phyloP scores from a whole-genome alignment of 2,113 vertebrate genomes.

The Lophochroa leadbeateri region DNA sequence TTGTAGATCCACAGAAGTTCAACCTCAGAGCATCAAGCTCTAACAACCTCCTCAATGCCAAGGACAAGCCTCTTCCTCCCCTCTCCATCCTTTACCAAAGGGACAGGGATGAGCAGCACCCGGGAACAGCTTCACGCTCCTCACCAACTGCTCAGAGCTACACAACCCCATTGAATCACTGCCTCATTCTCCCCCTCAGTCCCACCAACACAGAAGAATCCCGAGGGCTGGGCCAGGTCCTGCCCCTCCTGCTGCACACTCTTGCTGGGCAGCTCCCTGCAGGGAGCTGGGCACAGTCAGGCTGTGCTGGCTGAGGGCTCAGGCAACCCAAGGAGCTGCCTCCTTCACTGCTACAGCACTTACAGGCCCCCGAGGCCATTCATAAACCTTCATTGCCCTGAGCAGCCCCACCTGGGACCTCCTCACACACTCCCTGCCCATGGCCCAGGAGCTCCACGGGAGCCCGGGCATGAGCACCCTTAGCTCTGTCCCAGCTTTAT shows the following conservation, averaged over 20 bases:
- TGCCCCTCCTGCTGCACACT: neutral
- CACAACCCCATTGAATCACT: accelerated
- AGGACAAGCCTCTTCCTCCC: neutral
- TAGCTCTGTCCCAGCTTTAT: neutral
- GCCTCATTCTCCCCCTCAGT: neutral
- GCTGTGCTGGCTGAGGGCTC: neutral
- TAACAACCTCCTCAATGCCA: neutral
- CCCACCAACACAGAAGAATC: neutral
- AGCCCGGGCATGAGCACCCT: neutral
- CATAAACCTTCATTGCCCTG: neutral
- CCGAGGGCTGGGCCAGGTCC: neutral
- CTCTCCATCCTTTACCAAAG: neutral
- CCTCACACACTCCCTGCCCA: neutral
- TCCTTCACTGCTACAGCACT: no score
- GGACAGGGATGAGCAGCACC: neutral
- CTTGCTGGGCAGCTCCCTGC: accelerated
- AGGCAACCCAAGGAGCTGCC: neutral
- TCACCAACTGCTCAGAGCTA: neutral
- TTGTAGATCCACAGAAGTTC: neutral
- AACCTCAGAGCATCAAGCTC: neutral
- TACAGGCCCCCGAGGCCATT: neutral
- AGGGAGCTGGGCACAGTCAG: neutral
- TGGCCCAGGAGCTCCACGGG: neutral
- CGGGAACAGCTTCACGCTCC: neutral
- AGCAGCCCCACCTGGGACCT: neutral